phyloP scores from a whole-genome alignment of 1,140 invertebrate genomes.

The Trachymyrmex cornetzi region DNA sequence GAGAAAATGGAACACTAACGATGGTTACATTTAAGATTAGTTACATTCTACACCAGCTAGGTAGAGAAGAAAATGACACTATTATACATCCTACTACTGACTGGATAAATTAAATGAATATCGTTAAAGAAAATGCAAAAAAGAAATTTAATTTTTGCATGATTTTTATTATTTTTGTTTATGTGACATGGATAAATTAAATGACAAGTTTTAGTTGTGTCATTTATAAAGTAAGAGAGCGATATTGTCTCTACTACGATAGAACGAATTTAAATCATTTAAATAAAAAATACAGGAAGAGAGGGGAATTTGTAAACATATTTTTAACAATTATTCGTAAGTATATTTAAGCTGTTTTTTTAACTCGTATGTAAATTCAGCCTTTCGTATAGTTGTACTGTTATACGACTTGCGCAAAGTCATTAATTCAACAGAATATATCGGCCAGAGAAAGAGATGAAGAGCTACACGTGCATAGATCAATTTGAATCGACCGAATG shows the following conservation, averaged over 20 bases:
- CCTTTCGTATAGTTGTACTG: not conserved
- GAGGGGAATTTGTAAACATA: not conserved
- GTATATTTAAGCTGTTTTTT: not conserved
- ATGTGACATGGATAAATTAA: not conserved
- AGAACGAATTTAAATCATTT: not conserved
- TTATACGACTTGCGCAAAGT: not conserved
- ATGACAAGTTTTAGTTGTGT: not conserved
- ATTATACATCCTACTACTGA: not conserved
- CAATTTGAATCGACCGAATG: not conserved
- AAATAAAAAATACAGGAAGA: not conserved
- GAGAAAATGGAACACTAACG: constrained; percentile 43
- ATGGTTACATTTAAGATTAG: constrained; percentile 12
- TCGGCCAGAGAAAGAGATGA: not conserved
- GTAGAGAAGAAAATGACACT: constrained; percentile 2
- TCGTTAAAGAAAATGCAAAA: not conserved
- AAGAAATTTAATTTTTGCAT: not conserved
- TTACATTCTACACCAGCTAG: constrained; percentile 9
- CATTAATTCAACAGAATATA: not conserved
- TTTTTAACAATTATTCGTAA: not conserved
- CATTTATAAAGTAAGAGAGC: not conserved
- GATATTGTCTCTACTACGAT: not conserved
- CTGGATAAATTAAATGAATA: not conserved
- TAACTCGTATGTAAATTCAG: constrained; percentile 7
- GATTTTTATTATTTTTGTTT: not conserved
- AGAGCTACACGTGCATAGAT: not conserved